These are phyloP conservation scores for Plagodis dolabraria DNA, from an alignment of 2,888 invertebrate genomes.

Conservation along the genomic window DNA sequence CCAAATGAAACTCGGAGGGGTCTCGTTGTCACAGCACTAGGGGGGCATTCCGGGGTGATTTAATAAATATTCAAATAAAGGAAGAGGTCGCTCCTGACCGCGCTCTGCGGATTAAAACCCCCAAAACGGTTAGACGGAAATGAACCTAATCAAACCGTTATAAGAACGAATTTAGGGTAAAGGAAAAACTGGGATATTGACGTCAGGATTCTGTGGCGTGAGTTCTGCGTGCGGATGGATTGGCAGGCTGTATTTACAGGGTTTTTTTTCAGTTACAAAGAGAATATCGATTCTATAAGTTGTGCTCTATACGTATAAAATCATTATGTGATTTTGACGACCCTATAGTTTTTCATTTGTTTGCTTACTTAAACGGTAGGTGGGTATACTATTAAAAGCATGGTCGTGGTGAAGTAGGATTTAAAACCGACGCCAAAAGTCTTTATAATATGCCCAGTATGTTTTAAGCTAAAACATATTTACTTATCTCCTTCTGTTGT, in stretches of 20 bases:
- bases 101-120: slow-evolving; percentile 27
- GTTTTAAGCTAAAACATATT: too few species aligned
- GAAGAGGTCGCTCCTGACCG: slow-evolving; percentile 52
- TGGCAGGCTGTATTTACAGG: slow-evolving; percentile 6
- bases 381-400: too few species aligned
- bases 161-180: slow-evolving; percentile 26
- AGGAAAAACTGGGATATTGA: slow-evolving; percentile 16
- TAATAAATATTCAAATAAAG: slow-evolving; percentile 79
- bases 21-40: slow-evolving; percentile 61
- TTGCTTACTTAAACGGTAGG: too few species aligned
- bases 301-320: too few species aligned
- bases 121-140: slow-evolving; percentile 27
- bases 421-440: too few species aligned
- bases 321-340: too few species aligned
- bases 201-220: slow-evolving; percentile 20
- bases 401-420: too few species aligned
- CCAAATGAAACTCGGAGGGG: slow-evolving; percentile 57
- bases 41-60: slow-evolving; percentile 49
- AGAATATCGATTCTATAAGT: neutral
- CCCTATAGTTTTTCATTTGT: too few species aligned
- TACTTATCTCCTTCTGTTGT: too few species aligned
- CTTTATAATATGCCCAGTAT: too few species aligned
- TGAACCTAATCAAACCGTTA: slow-evolving; percentile 27
- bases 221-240: slow-evolving; percentile 20
- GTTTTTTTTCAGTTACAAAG: neutral